These are phyloP conservation scores for Pao palembangensis DNA, from an alignment of 2,113 vertebrate species.

Conservation along the genomic window DNA sequence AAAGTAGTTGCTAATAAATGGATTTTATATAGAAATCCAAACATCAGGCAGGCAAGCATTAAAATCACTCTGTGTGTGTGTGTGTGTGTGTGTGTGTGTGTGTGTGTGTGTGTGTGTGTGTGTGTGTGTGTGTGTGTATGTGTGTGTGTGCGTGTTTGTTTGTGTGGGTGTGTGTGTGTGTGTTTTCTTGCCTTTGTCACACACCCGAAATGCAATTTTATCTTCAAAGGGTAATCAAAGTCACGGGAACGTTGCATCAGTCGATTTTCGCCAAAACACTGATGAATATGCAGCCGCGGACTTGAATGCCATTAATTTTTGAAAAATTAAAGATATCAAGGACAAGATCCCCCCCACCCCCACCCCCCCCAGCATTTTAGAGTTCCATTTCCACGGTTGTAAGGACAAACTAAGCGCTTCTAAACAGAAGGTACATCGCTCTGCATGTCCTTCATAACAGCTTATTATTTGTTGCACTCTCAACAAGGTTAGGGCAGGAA, in stretches of 20 bases:
- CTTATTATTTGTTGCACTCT: background rate
- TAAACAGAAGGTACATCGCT: slow-evolving; percentile 15
- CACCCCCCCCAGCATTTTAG: slow-evolving; percentile 11
- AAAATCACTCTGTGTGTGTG: slow-evolving; percentile 37
- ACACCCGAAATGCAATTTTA: background rate
- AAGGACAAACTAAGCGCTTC: slow-evolving; percentile 12
- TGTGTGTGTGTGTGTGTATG: no score
- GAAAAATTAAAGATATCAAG: slow-evolving; percentile 42
- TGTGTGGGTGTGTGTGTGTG: no score
- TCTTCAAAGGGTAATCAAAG: slow-evolving; percentile 36
- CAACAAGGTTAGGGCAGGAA: slow-evolving; percentile 5
- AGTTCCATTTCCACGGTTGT: slow-evolving; percentile 37
- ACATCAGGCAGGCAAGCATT: no score
- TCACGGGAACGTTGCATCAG: slow-evolving; percentile 28
- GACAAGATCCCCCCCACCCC: slow-evolving; percentile 18
- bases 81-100: background rate
- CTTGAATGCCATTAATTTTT: slow-evolving; percentile 31
- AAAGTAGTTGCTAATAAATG: slow-evolving; percentile 57
- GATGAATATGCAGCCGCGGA: slow-evolving; percentile 24
- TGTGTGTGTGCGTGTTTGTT: no score
- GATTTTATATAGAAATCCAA: slow-evolving; percentile 39
- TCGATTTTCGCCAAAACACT: slow-evolving; percentile 15
- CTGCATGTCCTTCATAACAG: slow-evolving; percentile 6
- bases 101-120: no score
- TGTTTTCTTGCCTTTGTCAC: slow-evolving; percentile 5